Base-by-base conservation (phyloP, 2,113 vertebrate species). In the Rallus limicola region DNA sequence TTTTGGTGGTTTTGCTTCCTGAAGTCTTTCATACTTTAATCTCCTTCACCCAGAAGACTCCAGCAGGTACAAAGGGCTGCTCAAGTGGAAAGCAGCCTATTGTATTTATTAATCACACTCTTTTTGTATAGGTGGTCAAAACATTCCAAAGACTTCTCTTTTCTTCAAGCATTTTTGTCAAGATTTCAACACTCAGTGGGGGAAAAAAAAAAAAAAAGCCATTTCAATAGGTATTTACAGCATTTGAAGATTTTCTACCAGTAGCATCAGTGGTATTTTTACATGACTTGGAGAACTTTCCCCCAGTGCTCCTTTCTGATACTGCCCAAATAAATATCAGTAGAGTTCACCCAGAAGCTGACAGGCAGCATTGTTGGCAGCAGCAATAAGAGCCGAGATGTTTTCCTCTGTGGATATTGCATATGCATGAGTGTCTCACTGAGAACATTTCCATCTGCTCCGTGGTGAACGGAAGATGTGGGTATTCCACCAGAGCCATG, bases 381-480 rank as follows among this genome's bases (percentile, higher is more conserved):
- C 62, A 69, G 77, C 70, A 87, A 0, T 53, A 79, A 82, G 75
- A 90, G 71, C 40, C 4, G 63, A 90, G 93, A 95, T 24, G 75
- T 91, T 95, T 92, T 95, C 84, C 84, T 87, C 84, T 38, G 65
- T 50, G 82, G 93, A 33, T 69, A 76, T 44, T 95, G 67, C 84
- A 93, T 96, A 94, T 95, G 91, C 75, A 90, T 94, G 90, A 91
- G 42, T 72, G 58, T 91, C 95, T 90, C 81, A 63, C 93, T 69
- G 93, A 92, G 82, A 95, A 91, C 53, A 82, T 79, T 93, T 93
- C 91, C 93, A 89, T 94, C 93, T 95, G 93, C 84, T 95, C 93
- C 6, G 1, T 26, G 70, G 82, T 69, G 75, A 89, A 79, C 5
- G 1, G 90, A 93, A 93, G 91, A 90, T 53, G 78, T 75, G 94